phyloP scores from a whole-genome alignment of 2,888 invertebrate genomes.

The Epistrophella euchroma region DNA sequence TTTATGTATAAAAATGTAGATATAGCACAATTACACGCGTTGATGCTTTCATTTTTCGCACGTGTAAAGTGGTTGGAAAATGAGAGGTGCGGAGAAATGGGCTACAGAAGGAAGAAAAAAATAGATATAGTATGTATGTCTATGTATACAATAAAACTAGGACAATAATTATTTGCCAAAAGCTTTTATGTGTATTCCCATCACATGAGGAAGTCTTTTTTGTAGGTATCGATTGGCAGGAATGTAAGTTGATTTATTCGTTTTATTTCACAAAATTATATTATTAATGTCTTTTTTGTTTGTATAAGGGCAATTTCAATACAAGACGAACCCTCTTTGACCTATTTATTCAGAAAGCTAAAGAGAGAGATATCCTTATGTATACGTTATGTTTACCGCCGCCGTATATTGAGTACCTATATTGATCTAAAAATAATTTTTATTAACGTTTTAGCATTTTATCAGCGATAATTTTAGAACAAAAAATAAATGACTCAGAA shows the following conservation, averaged over 20 bases:
- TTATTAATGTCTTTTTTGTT: too few relatives aligned
- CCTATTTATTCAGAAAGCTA: background rate
- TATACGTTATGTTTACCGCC: background rate
- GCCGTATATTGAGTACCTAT: too few relatives aligned
- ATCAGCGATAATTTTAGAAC: background rate
- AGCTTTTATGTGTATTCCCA: conserved; percentile 31
- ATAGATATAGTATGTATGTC: too few relatives aligned
- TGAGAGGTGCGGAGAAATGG: conserved; percentile 3
- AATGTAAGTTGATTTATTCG: conserved; percentile 6
- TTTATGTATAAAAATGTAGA: background rate
- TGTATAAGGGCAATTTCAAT: background rate
- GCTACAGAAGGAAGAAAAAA: background rate
- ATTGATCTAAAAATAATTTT: conserved; percentile 7
- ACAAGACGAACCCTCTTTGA: background rate
- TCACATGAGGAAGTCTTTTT: background rate
- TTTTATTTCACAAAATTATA: background rate
- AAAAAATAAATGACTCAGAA: background rate
- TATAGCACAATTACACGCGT: conserved; percentile 6
- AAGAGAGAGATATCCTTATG: background rate
- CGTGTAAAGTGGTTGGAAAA: conserved; percentile 5
- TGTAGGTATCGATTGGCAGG: background rate
- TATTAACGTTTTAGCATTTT: background rate
- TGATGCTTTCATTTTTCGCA: conserved; percentile 36
- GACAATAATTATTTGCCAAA: conserved; percentile 30
- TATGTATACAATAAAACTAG: conserved; percentile 12